Conservation (phyloP, 2,797 vertebrate species). For the Margarornis squamiger region DNA sequence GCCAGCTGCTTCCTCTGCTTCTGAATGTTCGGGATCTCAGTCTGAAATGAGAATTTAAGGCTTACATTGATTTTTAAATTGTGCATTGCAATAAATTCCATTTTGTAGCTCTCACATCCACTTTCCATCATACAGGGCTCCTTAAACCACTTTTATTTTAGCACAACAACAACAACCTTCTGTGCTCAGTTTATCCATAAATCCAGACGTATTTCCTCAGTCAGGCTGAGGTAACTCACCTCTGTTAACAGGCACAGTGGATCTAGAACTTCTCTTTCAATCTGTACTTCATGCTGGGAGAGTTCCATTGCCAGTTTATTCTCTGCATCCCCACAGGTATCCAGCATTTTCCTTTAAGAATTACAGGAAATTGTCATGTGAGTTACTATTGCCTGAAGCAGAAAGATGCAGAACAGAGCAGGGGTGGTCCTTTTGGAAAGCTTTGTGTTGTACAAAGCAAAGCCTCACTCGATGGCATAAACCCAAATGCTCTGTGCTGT, state of each 20-base stretch:
- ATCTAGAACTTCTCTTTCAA: conserved; percentile 93
- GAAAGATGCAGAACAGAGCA: not conserved
- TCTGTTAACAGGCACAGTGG: conserved; percentile 91
- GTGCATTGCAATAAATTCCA: not conserved
- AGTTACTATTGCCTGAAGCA: not conserved
- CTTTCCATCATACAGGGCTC: not conserved
- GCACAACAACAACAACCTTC: too few species aligned
- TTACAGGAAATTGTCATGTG: not conserved
- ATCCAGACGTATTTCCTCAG: not conserved
- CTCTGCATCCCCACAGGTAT: conserved; percentile 93
- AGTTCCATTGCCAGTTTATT: conserved; percentile 91
- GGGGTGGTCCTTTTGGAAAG: not conserved
- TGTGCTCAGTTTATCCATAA: not conserved
- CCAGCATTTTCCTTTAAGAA: conserved; percentile 90
- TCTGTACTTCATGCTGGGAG: conserved; percentile 90
- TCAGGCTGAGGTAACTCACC: conserved; percentile 71
- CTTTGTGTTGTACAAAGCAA: not conserved
- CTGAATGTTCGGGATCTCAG: conserved; percentile 97
- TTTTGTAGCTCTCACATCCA: not conserved
- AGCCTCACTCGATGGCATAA: not conserved
- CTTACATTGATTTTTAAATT: not conserved
- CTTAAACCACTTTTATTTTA: not conserved
- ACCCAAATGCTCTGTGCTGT: not conserved
- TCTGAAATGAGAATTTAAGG: conserved; percentile 69
- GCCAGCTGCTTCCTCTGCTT: conserved; percentile 97